phyloP scores from a whole-genome alignment of 1,140 invertebrate genomes.

The Cylas formicarius region DNA sequence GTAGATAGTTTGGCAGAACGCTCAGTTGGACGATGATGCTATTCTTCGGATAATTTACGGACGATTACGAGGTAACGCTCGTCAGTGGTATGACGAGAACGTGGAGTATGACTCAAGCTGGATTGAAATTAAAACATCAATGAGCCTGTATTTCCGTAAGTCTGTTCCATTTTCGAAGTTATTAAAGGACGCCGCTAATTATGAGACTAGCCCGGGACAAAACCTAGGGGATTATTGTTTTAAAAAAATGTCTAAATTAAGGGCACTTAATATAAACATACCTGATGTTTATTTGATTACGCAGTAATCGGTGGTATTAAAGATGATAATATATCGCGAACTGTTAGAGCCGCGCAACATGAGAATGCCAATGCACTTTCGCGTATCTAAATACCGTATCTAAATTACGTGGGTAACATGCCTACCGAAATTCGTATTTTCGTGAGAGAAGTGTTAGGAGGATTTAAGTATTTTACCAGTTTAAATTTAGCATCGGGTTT shows the following conservation, averaged over 20 bases:
- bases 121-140: constrained; percentile 1
- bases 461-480: too few species aligned
- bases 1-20: neutral
- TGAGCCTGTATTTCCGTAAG: neutral
- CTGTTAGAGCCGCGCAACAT: constrained; percentile 4
- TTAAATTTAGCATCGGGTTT: too few species aligned
- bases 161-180: constrained; percentile 11
- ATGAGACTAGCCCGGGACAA: constrained; percentile 12
- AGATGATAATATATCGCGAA: too few species aligned
- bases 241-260: constrained; percentile 15
- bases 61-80: neutral
- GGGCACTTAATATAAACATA: constrained; percentile 14
- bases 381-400: constrained; percentile 11
- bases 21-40: neutral
- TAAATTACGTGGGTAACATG: constrained; percentile 14
- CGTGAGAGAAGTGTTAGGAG: too few species aligned
- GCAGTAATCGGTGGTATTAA: constrained; percentile 14
- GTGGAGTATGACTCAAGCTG: neutral
- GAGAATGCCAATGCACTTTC: constrained; percentile 1
- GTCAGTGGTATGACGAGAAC: constrained; percentile 4
- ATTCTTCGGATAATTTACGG: neutral
- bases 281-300: constrained; percentile 12
- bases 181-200: constrained; percentile 13
- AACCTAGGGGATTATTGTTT: constrained; percentile 20
- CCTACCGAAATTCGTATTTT: too few species aligned